Percentiles rank a stretch among this genome's conserved stretches.
phyloP scores from a whole-genome alignment of 2,888 invertebrate species.

The Harpalus rubripes region DNA sequence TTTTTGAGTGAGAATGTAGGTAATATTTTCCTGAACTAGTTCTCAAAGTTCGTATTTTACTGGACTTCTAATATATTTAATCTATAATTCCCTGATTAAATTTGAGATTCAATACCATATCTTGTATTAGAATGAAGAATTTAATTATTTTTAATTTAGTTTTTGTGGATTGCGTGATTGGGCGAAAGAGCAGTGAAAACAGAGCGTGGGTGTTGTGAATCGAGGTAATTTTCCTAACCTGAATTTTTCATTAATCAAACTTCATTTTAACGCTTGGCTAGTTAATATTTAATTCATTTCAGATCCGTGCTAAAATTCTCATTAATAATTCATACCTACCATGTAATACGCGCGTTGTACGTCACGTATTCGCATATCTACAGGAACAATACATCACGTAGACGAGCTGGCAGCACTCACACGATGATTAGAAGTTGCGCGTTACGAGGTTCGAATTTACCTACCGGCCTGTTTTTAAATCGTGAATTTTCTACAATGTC shows the following conservation, averaged over 20 bases:
- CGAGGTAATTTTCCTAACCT: conserved; percentile 25
- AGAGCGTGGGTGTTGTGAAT: background rate
- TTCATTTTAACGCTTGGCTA: conserved; percentile 27
- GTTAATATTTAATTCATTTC: conserved; percentile 43
- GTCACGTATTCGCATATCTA: conserved; percentile 4
- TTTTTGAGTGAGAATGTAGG: too few relatives aligned
- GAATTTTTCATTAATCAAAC: conserved; percentile 50
- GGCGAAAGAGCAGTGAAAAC: background rate
- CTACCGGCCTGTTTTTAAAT: too few relatives aligned
- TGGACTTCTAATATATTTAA: too few relatives aligned
- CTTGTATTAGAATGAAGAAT: background rate
- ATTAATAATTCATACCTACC: conserved; percentile 29
- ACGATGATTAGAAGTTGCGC: too few relatives aligned
- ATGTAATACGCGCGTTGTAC: background rate
- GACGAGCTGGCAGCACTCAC: background rate
- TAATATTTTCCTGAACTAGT: too few relatives aligned
- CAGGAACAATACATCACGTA: conserved; percentile 28
- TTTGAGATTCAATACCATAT: too few relatives aligned
- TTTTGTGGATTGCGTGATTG: background rate
- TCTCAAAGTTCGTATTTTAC: too few relatives aligned
- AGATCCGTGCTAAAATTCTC: conserved; percentile 35
- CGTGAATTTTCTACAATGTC: too few relatives aligned
- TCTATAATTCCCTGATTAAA: too few relatives aligned
- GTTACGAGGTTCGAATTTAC: too few relatives aligned
- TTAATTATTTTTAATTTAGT: background rate